These are phyloP conservation scores for Ptychochromis oligacanthus DNA, from an alignment of 2,113 vertebrate genomes.

Conservation along the genomic window DNA sequence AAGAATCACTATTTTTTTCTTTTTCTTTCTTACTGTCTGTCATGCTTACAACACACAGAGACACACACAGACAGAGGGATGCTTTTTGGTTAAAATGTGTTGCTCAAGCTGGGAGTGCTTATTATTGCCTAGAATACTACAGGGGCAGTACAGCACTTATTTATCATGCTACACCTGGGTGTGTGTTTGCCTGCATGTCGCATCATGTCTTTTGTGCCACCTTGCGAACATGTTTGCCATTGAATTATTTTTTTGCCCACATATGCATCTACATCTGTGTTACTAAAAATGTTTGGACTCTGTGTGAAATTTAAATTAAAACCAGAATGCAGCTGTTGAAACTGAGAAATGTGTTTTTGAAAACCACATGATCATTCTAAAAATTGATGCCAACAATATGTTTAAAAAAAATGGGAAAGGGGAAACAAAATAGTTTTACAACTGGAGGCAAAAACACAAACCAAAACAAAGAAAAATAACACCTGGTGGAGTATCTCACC, in stretches of 20 bases:
- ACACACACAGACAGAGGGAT: background rate
- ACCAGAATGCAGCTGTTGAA: too few relatives aligned
- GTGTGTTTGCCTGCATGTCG: background rate
- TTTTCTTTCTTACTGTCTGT: background rate
- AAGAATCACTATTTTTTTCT: fast-evolving
- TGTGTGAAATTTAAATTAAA: too few relatives aligned
- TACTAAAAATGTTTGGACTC: background rate
- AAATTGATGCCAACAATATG: background rate
- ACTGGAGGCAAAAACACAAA: background rate
- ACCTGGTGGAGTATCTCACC: background rate
- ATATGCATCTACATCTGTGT: background rate
- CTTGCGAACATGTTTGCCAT: background rate
- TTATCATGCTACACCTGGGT: slow-evolving; percentile 43
- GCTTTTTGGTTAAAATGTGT: slow-evolving; percentile 28
- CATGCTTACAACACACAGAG: slow-evolving; percentile 27
- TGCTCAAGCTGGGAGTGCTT: slow-evolving; percentile 86
- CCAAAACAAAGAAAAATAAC: background rate
- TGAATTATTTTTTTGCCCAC: background rate
- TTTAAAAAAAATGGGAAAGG: background rate
- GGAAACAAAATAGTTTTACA: background rate
- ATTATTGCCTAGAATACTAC: slow-evolving; percentile 42
- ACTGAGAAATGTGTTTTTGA: background rate
- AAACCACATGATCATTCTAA: background rate
- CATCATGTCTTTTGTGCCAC: background rate
- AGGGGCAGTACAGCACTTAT: slow-evolving; percentile 54